Percentiles rank a stretch among this genome's conserved stretches.
Evolutionary conservation across 2,888 invertebrate genomes (phyloP).

Genomic region (Andricus quercusramuli): DNA sequence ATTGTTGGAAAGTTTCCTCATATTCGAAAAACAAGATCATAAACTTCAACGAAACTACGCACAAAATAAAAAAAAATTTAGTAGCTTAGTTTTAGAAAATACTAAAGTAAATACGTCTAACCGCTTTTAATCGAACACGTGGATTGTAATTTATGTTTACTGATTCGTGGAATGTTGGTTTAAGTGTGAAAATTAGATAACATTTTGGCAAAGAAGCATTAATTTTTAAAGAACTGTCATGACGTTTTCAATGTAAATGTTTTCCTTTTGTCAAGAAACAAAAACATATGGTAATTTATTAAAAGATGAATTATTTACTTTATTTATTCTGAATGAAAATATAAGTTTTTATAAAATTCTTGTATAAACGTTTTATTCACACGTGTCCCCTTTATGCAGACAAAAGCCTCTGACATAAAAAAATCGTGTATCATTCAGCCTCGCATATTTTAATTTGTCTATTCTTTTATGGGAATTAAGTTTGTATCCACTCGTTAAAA

Average conservation of each 20-base stretch:
- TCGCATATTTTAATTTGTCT: not conserved
- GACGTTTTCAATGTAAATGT: not conserved
- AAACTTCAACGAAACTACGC: not conserved
- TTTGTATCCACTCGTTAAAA: constrained; percentile 5
- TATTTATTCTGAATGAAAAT: not conserved
- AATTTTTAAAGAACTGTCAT: not conserved
- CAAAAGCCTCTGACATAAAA: not conserved
- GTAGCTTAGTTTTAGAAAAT: not conserved
- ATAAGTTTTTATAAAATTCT: not conserved
- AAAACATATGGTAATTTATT: not conserved
- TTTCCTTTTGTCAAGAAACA: not conserved
- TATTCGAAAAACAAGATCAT: not conserved
- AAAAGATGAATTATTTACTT: not conserved
- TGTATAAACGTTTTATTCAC: not conserved
- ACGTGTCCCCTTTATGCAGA: not conserved
- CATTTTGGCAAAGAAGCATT: too few relatives aligned
- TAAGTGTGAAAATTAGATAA: not conserved
- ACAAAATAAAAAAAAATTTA: not conserved
- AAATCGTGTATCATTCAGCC: not conserved
- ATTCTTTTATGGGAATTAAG: not conserved
- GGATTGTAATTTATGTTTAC: not conserved
- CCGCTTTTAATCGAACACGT: too few relatives aligned
- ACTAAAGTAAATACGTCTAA: too few relatives aligned
- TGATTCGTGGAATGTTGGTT: not conserved
- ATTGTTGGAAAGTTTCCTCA: not conserved